These are phyloP conservation scores for Euclidia mi DNA, from an alignment of 2,888 invertebrate genomes.

Conservation along the genomic window DNA sequence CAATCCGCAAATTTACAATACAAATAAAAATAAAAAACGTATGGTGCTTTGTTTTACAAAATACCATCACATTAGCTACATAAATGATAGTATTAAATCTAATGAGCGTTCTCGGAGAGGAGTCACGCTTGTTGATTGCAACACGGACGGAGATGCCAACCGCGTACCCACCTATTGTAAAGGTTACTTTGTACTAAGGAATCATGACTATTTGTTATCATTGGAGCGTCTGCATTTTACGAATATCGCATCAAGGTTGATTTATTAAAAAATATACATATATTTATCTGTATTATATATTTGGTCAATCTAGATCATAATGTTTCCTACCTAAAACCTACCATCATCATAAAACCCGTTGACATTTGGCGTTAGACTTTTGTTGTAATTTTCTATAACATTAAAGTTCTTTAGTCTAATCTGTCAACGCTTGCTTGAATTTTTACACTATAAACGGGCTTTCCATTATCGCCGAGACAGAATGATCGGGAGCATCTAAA, in stretches of 20 bases:
- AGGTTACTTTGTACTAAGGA: conserved; percentile 57
- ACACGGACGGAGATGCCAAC: conserved; percentile 50
- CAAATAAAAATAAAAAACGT: neutral
- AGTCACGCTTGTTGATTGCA: conserved; percentile 57
- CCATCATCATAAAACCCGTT: too few species aligned
- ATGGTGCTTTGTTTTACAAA: conserved; percentile 21
- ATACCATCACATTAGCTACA: conserved; percentile 17
- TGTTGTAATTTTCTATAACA: too few species aligned
- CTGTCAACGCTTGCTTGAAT: too few species aligned
- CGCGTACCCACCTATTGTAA: conserved; percentile 36
- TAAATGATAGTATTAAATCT: conserved; percentile 39
- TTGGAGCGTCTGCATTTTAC: conserved; percentile 10
- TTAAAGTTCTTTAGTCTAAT: too few species aligned
- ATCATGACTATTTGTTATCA: conserved; percentile 30
- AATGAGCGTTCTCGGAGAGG: conserved; percentile 47
- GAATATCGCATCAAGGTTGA: conserved; percentile 14
- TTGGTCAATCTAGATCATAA: too few species aligned
- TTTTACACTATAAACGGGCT: too few species aligned
- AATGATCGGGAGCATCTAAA: too few species aligned
- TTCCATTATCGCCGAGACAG: too few species aligned
- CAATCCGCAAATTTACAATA: too few species aligned
- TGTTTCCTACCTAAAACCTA: too few species aligned
- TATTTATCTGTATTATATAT: too few species aligned
- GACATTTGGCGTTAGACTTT: too few species aligned
- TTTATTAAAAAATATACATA: neutral